Conservation (phyloP, 2,888 invertebrate genomes). For the Petrolisthes cinctipes region DNA sequence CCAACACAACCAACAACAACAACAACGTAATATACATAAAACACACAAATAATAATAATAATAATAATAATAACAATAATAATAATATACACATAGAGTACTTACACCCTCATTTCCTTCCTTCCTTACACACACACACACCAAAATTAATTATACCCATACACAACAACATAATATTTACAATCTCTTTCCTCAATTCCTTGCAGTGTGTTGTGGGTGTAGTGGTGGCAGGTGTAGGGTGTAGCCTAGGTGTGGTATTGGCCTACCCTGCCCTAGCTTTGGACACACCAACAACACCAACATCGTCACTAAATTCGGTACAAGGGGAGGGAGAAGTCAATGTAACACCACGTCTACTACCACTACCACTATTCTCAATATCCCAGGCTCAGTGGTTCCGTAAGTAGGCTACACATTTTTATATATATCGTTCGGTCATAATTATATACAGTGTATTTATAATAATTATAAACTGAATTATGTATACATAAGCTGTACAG, state of each 20-base stretch:
- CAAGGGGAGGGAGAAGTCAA: background rate
- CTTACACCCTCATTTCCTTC: background rate
- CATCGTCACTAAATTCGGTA: too few relatives aligned
- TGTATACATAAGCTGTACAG: too few relatives aligned
- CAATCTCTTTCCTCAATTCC: background rate
- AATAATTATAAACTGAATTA: too few relatives aligned
- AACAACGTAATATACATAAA: background rate
- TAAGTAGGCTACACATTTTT: background rate
- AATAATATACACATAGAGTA: background rate
- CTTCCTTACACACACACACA: too few relatives aligned
- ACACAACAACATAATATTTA: background rate
- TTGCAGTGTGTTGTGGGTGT: background rate
- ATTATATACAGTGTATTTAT: too few relatives aligned
- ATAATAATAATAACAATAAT: background rate
- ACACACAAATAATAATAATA: background rate
- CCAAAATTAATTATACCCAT: background rate
- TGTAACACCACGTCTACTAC: too few relatives aligned
- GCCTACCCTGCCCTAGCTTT: constrained; percentile 19
- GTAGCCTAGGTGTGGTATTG: constrained; percentile 2
- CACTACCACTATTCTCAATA: too few relatives aligned
- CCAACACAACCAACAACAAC: too few relatives aligned
- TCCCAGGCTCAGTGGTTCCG: constrained; percentile 17
- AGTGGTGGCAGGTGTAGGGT: constrained; percentile 23
- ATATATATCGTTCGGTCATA: background rate
- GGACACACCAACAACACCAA: background rate